phyloP scores from a whole-genome alignment of 2,888 invertebrate genomes.

The Bugula neritina region DNA sequence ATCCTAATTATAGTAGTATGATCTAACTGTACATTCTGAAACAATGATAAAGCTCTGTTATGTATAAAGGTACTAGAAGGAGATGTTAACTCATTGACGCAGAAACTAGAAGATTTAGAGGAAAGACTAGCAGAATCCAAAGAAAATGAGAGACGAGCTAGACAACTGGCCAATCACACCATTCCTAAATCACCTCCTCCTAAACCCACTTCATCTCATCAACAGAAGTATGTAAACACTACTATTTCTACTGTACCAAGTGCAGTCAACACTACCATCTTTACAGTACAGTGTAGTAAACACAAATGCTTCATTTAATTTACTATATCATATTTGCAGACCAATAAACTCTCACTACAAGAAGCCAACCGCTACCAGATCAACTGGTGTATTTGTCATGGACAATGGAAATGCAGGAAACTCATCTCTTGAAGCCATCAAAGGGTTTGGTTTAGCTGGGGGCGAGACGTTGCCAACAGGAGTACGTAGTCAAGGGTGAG shows the following conservation, averaged over 20 bases:
- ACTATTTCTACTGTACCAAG: too few species aligned
- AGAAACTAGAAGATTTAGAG: conserved; percentile 18
- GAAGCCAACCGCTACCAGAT: conserved; percentile 13
- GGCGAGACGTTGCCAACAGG: background rate
- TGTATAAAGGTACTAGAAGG: background rate
- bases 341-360: background rate
- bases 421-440: conserved; percentile 14
- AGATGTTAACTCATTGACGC: background rate
- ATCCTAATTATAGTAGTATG: too few species aligned
- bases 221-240: background rate
- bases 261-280: too few species aligned
- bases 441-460: conserved; percentile 2
- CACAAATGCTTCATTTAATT: background rate
- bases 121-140: background rate
- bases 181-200: background rate
- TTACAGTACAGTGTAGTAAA: background rate
- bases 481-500: conserved; percentile 24
- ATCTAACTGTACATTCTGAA: too few species aligned
- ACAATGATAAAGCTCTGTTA: too few species aligned
- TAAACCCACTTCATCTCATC: background rate
- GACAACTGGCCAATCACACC: conserved; percentile 1
- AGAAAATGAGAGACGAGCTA: conserved; percentile 10
- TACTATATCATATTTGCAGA: background rate
- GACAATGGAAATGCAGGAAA: background rate
- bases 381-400: conserved; percentile 15